Conservation (phyloP, 2,888 invertebrate species). For the Neuroscelio doddi region DNA sequence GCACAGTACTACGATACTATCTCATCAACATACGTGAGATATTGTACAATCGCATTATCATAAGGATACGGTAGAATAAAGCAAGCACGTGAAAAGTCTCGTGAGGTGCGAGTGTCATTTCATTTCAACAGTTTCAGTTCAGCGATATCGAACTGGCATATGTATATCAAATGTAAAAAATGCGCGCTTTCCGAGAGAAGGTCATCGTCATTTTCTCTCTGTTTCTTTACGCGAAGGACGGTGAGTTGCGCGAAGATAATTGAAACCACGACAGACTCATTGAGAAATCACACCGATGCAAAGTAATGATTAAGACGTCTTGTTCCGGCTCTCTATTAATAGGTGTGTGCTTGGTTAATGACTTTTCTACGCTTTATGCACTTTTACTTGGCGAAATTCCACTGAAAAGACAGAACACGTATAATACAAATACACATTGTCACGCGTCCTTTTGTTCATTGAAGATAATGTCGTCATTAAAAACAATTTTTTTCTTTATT, state of each 20-base stretch:
- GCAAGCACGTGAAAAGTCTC: conserved; percentile 23
- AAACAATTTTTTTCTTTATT: too few species aligned
- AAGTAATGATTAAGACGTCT: conserved; percentile 37
- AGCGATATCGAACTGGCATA: conserved; percentile 6
- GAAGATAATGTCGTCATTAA: too few species aligned
- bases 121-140: conserved; percentile 17
- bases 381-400: neutral
- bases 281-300: conserved; percentile 38
- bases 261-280: conserved; percentile 17
- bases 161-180: conserved; percentile 19
- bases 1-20: conserved; percentile 15
- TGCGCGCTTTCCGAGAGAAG: conserved; percentile 32
- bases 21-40: conserved; percentile 21
- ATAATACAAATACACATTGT: too few species aligned
- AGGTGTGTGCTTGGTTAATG: conserved; percentile 37
- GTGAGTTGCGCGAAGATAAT: conserved; percentile 29
- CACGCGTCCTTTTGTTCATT: too few species aligned
- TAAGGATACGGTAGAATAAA: conserved; percentile 22
- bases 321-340: conserved; percentile 47
- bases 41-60: conserved; percentile 19
- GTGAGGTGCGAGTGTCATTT: conserved; percentile 4
- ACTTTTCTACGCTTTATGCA: conserved; percentile 7
- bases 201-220: conserved; percentile 33
- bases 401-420: too few species aligned
- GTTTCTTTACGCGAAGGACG: conserved; percentile 35